Percentiles rank a stretch among this genome's conserved stretches.
Evolutionary conservation across 2,113 vertebrate species (phyloP).

Genomic region (Tympanuchus pallidicinctus): DNA sequence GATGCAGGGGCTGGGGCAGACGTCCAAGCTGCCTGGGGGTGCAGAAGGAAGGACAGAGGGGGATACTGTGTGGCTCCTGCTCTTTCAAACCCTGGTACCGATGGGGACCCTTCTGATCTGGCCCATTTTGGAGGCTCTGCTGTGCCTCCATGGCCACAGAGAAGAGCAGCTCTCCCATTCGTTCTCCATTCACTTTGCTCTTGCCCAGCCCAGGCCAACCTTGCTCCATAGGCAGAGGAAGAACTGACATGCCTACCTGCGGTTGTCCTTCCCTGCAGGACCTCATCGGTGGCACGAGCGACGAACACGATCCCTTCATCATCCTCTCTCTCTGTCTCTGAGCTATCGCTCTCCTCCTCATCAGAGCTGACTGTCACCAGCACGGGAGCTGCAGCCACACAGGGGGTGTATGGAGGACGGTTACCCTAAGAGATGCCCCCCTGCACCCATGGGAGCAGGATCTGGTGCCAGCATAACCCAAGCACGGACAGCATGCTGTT

Average conservation of each 20-base stretch:
- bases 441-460: not conserved
- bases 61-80: not conserved
- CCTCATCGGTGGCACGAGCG: slow-evolving; percentile 85
- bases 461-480: fast-evolving
- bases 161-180: not conserved
- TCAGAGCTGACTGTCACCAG: slow-evolving; percentile 83
- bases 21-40: slow-evolving; percentile 80
- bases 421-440: not conserved
- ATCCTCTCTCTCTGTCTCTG: slow-evolving; percentile 87
- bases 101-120: not conserved
- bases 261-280: slow-evolving; percentile 82
- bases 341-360: slow-evolving; percentile 83
- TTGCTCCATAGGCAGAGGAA: not conserved
- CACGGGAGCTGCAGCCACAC: slow-evolving; percentile 77
- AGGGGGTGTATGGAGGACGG: not conserved
- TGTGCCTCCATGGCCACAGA: not conserved
- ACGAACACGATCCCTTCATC: slow-evolving; percentile 94
- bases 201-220: not conserved
- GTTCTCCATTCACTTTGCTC: not conserved
- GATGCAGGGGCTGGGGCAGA: slow-evolving; percentile 83
- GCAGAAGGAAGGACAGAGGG: slow-evolving; percentile 13
- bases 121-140: not conserved
- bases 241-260: slow-evolving; percentile 76
- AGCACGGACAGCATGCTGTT: not conserved
- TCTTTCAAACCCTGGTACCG: not conserved